A percentile compares a stretch with the other conserved stretches of the same genome.
Evolutionary conservation across 2,113 vertebrate genomes (phyloP).

Genomic region (Toxostoma redivivum): DNA sequence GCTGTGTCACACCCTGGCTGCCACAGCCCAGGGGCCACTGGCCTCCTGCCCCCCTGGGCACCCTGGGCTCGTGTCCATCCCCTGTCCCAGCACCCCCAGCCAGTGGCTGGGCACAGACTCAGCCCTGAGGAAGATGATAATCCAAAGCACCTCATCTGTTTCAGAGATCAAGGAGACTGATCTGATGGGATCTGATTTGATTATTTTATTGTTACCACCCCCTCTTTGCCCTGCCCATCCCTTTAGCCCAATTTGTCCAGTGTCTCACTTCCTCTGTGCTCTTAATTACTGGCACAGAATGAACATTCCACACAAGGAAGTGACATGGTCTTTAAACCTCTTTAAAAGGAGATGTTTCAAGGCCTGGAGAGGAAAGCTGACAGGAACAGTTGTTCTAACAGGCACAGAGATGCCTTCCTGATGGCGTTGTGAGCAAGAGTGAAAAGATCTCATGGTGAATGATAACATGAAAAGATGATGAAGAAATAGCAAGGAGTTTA

Average conservation of each 20-base stretch:
- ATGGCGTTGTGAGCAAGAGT: neutral
- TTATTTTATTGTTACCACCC: neutral
- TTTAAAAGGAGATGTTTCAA: neutral
- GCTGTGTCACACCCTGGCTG: neutral
- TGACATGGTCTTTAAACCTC: neutral
- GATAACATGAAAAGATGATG: neutral
- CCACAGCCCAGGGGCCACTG: neutral
- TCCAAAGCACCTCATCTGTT: neutral
- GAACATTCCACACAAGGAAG: neutral
- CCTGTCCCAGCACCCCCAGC: fast-evolving
- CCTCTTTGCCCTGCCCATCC: neutral
- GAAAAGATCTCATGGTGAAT: neutral
- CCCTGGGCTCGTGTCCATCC: neutral
- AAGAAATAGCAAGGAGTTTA: neutral
- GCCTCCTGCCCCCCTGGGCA: neutral
- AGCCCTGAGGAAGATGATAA: neutral
- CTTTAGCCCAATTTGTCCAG: neutral
- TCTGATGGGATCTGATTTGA: neutral
- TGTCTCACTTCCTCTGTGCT: neutral
- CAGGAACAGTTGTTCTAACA: neutral
- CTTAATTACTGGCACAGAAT: neutral
- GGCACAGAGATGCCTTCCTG: neutral
- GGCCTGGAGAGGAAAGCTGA: neutral
- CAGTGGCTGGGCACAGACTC: neutral
- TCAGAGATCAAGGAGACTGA: neutral